Conservation (phyloP, 2,888 invertebrate species). For the Drosophila monieri region DNA sequence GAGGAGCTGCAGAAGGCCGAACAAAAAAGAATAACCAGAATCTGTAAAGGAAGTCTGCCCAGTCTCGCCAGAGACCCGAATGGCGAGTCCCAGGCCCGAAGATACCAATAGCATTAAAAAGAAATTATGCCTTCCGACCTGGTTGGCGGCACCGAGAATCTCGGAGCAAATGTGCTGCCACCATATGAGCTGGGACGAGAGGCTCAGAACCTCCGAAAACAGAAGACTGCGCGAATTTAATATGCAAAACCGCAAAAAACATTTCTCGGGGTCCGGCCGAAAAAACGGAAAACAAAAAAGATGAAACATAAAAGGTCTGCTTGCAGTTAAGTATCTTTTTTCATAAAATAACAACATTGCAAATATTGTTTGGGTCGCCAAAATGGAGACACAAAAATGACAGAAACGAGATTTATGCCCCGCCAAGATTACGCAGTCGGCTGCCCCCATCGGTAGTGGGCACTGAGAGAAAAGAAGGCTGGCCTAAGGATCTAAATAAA, state of each 20-base stretch:
- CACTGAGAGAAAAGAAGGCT: neutral
- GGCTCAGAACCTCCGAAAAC: conserved; percentile 13
- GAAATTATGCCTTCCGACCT: conserved; percentile 79
- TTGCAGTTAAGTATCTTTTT: conserved; percentile 61
- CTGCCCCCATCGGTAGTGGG: conserved; percentile 12
- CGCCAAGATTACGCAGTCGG: conserved; percentile 76
- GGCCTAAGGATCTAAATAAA: too few relatives aligned
- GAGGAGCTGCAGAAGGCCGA: conserved; percentile 6
- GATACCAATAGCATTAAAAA: conserved; percentile 75
- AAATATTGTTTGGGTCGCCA: conserved; percentile 81
- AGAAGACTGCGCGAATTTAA: conserved; percentile 70
- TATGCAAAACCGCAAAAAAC: conserved; percentile 81
- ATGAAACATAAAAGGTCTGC: conserved; percentile 42
- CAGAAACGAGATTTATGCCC: conserved; percentile 80
- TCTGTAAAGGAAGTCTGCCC: conserved; percentile 33
- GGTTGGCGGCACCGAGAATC: conserved; percentile 75
- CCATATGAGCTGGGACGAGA: conserved; percentile 17
- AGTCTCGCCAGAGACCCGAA: conserved; percentile 19
- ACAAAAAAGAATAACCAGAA: conserved; percentile 31
- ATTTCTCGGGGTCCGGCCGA: conserved; percentile 52
- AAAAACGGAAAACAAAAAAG: conserved; percentile 25
- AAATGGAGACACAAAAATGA: conserved; percentile 82
- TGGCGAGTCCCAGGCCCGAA: conserved; percentile 30
- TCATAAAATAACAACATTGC: conserved; percentile 77
- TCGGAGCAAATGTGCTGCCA: conserved; percentile 68